These are phyloP conservation scores for Microtus ochrogaster DNA, from an alignment of 2,113 vertebrate genomes.

Conservation along the genomic window DNA sequence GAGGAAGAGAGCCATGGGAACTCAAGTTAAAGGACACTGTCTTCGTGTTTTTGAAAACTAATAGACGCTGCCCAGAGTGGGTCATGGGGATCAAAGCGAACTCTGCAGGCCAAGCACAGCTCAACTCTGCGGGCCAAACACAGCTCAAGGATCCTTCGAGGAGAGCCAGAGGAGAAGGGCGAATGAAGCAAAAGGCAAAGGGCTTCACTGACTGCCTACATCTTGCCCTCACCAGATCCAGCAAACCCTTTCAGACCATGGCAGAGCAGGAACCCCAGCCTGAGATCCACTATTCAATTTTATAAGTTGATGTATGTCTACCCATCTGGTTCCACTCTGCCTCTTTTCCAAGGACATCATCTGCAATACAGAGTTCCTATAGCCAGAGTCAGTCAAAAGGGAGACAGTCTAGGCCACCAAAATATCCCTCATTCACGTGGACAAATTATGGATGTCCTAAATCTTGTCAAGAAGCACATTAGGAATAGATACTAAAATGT, in stretches of 20 bases:
- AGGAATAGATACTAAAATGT: not conserved
- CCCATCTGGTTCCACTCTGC: not conserved
- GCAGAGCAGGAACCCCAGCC: not conserved
- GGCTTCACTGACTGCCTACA: accelerated
- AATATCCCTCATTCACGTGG: not conserved
- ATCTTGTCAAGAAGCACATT: not conserved
- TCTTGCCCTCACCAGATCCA: not conserved
- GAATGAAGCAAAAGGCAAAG: not conserved
- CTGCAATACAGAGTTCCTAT: not conserved
- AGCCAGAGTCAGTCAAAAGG: not conserved
- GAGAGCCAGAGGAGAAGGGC: not conserved
- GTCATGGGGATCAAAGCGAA: not conserved
- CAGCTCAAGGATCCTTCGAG: not conserved
- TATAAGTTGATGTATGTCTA: not conserved
- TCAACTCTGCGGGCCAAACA: not conserved
- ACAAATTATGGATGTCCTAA: not conserved
- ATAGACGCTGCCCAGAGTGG: not conserved
- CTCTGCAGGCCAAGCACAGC: not conserved
- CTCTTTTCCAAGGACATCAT: not conserved
- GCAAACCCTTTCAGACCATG: not conserved
- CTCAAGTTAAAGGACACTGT: not conserved
- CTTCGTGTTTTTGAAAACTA: slow-evolving; percentile 11
- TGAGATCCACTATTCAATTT: not conserved
- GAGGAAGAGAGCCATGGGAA: not conserved
- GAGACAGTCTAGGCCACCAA: not conserved